These are phyloP conservation scores for Picathartes gymnocephalus DNA, from an alignment of 2,113 vertebrate genomes.

Conservation along the genomic window DNA sequence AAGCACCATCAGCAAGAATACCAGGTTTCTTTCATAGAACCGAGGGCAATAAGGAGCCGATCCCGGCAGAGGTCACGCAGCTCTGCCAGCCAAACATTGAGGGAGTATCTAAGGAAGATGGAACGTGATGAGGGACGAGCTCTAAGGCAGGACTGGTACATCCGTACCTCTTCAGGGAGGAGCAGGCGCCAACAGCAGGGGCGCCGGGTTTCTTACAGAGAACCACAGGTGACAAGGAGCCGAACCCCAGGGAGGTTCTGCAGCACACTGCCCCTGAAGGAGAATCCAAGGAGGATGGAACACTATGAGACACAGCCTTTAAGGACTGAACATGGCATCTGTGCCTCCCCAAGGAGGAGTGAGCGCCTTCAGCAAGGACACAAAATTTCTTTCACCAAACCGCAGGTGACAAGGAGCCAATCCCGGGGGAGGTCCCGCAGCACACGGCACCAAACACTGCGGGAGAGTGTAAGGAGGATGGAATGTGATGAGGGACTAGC, in stretches of 20 bases:
- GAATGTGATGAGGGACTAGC: fast-evolving
- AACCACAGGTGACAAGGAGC: not conserved
- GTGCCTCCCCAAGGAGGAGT: not conserved
- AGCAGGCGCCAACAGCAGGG: fast-evolving
- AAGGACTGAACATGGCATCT: not conserved
- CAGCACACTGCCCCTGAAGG: not conserved
- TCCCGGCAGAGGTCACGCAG: not conserved
- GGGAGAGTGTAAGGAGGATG: not conserved
- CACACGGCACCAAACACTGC: not conserved
- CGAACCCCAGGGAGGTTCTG: fast-evolving
- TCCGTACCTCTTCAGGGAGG: not conserved
- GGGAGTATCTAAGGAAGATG: not conserved
- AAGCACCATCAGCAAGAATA: not conserved
- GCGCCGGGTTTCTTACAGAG: fast-evolving
- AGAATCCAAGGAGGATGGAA: not conserved
- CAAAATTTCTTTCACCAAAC: not conserved
- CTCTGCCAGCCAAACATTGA: not conserved
- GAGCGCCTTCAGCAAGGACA: not conserved
- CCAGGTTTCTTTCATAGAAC: not conserved
- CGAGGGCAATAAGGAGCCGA: not conserved
- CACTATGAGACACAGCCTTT: not conserved
- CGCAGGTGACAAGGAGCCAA: not conserved
- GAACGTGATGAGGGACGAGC: not conserved
- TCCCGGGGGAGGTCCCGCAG: not conserved
- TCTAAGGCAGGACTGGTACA: not conserved